Evolutionary conservation across 2,113 vertebrate genomes (phyloP).

Genomic region (Myiopsitta monachus): DNA sequence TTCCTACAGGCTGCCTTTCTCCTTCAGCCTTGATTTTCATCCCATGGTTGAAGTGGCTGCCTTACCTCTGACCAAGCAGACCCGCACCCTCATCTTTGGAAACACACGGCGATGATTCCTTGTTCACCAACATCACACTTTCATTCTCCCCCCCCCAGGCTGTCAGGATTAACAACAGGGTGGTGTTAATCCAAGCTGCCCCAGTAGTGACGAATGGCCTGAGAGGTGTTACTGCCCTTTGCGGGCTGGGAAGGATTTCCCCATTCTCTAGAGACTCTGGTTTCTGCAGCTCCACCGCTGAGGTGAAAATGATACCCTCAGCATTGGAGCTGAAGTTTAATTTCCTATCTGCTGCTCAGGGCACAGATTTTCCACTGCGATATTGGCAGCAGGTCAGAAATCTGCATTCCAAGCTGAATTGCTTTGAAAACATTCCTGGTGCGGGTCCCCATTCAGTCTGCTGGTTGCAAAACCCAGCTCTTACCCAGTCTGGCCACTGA

Average conservation of each 20-base stretch:
- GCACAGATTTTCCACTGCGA: constrained; percentile 58
- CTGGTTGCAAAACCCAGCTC: constrained; percentile 22
- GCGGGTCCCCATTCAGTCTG: background rate
- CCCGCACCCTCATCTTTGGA: background rate
- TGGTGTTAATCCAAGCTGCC: background rate
- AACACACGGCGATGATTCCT: background rate
- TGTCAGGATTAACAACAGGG: background rate
- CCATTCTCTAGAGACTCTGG: background rate
- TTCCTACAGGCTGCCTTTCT: background rate
- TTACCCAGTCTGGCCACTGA: background rate
- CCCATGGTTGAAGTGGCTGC: background rate
- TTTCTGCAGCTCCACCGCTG: background rate
- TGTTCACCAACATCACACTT: background rate
- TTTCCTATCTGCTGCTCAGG: constrained; percentile 52
- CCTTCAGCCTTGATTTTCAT: background rate
- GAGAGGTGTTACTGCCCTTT: background rate
- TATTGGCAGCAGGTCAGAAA: constrained; percentile 58
- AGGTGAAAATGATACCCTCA: constrained; percentile 51
- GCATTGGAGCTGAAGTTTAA: constrained; percentile 32
- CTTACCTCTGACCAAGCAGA: background rate
- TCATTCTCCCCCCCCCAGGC: background rate
- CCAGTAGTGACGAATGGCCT: background rate
- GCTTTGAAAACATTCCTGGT: constrained; percentile 42
- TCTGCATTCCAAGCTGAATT: constrained; percentile 48
- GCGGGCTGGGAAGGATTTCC: background rate